Percentiles rank a stretch among this genome's conserved stretches.
These are phyloP conservation scores for Frankliniella fusca DNA, from an alignment of 2,888 invertebrate species.

Conservation along the genomic window DNA sequence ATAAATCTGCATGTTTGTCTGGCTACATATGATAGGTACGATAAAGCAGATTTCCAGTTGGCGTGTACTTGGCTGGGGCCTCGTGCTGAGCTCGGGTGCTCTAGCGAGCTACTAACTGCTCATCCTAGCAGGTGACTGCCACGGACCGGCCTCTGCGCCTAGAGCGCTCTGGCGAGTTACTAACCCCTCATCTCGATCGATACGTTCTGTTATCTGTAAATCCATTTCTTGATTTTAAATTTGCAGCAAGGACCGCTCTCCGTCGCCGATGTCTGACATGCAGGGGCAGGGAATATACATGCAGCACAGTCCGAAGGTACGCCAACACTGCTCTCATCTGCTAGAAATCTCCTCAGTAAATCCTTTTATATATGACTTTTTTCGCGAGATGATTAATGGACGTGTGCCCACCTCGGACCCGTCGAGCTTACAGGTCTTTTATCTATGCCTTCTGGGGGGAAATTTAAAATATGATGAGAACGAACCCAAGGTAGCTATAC, in stretches of 20 bases:
- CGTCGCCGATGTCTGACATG: conserved; percentile 37
- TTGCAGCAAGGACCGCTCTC: conserved; percentile 35
- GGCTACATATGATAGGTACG: too few relatives aligned
- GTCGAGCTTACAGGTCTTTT: conserved; percentile 7
- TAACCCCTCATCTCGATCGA: too few relatives aligned
- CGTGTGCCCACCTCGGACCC: background rate
- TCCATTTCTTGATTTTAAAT: background rate
- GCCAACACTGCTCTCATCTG: too few relatives aligned
- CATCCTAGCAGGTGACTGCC: too few relatives aligned
- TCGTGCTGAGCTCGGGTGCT: too few relatives aligned
- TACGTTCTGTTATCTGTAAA: background rate
- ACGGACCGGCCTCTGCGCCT: too few relatives aligned
- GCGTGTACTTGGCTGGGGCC: too few relatives aligned
- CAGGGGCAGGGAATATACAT: conserved; percentile 39
- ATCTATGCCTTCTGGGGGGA: conserved; percentile 2
- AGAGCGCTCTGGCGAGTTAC: too few relatives aligned
- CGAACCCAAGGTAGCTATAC: conserved; percentile 1
- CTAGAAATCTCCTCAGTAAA: too few relatives aligned
- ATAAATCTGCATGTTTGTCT: too few relatives aligned
- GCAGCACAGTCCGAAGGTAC: conserved; percentile 49
- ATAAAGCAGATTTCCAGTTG: too few relatives aligned
- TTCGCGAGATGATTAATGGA: background rate
- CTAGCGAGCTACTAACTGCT: too few relatives aligned
- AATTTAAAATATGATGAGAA: conserved; percentile 11
- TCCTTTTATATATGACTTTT: background rate